Evolutionary conservation across 2,113 vertebrate genomes (phyloP), one percentile per base, ranked within the genome.

Genomic region (Manacus vitellinus): DNA sequence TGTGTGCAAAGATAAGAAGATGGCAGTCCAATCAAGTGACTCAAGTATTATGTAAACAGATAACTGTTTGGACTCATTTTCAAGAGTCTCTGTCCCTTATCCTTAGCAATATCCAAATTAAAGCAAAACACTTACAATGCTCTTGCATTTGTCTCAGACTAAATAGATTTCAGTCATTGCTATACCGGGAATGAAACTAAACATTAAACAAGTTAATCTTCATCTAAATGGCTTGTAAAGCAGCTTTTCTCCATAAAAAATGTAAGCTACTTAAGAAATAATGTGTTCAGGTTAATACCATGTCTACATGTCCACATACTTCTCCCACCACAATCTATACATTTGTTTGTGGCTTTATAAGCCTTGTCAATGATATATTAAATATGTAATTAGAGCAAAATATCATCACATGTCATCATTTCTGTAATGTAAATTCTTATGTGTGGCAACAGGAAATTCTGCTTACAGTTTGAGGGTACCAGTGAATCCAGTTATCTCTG

Each of bases 171-270:
- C 49, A 79, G 70, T 70, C 58, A 62, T 20, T 88, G 41, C 37
- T 91, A 37, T 73, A 55, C 46, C 73, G 59, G 85, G 89, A 95
- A 88, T 62, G 30, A 82, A 96, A 47, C 59, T 84, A 91, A 95
- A 89, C 65, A 84, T 93, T 92, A 94, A 94, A 95, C 83, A 95
- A 97, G 37, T 94, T 94, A 97, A 95, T 95, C 95, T 93, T 94
- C n/a, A 77, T 94, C 91, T 92, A 81, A 97, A 88, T 88, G 61
- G 59, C 47, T 51, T 95, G 86, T 63, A 97, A 96, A 96, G 94
- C 51, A 78, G 94, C 83, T 89, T 97, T 97, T 88, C 75, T 86
- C 68, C 52, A 71, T 86, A 84, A 92, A 87, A 94, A 94, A 84
- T 83, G 61, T 92, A 94, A 95, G 92, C 86, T 91, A 95, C 95